A percentile compares a stretch with the other conserved stretches of the same genome.
Evolutionary conservation across 2,113 vertebrate genomes (phyloP).

Genomic region (Dasypus novemcinctus): DNA sequence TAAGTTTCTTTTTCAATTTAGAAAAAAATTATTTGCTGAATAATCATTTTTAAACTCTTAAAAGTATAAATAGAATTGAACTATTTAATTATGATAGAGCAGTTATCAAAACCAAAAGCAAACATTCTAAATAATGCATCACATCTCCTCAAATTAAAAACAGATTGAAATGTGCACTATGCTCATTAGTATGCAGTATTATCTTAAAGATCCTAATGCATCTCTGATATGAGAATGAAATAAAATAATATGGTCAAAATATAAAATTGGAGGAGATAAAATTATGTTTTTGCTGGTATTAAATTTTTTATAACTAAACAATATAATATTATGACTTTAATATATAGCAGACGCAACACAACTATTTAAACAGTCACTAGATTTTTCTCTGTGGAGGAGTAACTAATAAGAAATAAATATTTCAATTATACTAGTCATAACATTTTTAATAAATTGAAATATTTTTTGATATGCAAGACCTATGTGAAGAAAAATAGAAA

Average conservation of each 20-base stretch:
- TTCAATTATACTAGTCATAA: background rate
- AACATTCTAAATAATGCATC: background rate
- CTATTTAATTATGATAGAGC: background rate
- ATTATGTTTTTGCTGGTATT: background rate
- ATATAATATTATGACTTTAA: background rate
- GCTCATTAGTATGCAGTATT: background rate
- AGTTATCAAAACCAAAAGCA: background rate
- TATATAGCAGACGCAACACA: background rate
- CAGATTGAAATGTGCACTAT: background rate
- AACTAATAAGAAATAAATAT: background rate
- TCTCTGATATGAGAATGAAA: background rate
- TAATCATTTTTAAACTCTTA: background rate
- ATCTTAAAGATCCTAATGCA: background rate
- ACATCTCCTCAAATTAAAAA: background rate
- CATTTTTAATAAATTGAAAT: background rate
- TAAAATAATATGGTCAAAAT: background rate
- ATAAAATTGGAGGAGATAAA: background rate
- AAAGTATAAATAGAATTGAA: background rate
- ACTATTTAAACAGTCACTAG: background rate
- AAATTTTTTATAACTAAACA: background rate
- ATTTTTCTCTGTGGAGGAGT: background rate
- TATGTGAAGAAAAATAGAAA: background rate
- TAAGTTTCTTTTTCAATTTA: background rate
- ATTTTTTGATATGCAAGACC: background rate
- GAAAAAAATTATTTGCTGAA: background rate